These are phyloP conservation scores for Psittacula derbiana DNA, from an alignment of 2,797 vertebrate genomes.

Conservation along the genomic window DNA sequence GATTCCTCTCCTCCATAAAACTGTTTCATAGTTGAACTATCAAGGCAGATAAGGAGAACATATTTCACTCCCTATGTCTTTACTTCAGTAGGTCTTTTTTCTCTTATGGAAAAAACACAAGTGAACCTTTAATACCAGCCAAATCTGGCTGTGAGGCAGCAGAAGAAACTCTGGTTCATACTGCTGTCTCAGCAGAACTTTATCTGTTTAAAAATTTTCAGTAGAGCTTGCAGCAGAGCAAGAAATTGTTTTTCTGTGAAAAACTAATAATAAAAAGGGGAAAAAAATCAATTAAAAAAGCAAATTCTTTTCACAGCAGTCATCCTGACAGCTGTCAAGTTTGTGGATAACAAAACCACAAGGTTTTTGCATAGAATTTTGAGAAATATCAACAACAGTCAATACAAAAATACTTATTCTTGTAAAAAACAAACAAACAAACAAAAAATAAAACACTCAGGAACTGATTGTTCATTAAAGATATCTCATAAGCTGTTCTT, in stretches of 20 bases:
- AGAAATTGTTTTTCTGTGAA: not conserved
- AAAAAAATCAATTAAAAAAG: not conserved
- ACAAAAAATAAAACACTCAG: not conserved
- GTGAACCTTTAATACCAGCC: not conserved
- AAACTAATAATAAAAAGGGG: not conserved
- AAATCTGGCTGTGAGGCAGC: not conserved
- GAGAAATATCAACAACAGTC: not conserved
- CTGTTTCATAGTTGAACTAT: not conserved
- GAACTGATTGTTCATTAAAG: not conserved
- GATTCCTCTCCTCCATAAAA: slow-evolving; percentile 9
- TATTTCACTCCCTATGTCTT: not conserved
- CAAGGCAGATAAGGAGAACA: slow-evolving; percentile 4
- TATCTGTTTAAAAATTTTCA: not conserved
- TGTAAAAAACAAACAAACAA: not conserved
- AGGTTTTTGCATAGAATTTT: not conserved
- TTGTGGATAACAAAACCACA: not conserved
- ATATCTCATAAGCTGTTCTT: not conserved
- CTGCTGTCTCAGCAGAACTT: not conserved
- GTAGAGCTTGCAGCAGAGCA: not conserved
- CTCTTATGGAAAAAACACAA: not conserved
- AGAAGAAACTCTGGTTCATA: not conserved
- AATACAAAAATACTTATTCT: not conserved
- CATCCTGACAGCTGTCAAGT: not conserved
- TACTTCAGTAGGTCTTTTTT: not conserved
- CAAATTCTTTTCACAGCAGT: not conserved